Evolutionary conservation across 2,113 vertebrate genomes (phyloP), one percentile per base, ranked within the genome.

Genomic region (Cervus canadensis): DNA sequence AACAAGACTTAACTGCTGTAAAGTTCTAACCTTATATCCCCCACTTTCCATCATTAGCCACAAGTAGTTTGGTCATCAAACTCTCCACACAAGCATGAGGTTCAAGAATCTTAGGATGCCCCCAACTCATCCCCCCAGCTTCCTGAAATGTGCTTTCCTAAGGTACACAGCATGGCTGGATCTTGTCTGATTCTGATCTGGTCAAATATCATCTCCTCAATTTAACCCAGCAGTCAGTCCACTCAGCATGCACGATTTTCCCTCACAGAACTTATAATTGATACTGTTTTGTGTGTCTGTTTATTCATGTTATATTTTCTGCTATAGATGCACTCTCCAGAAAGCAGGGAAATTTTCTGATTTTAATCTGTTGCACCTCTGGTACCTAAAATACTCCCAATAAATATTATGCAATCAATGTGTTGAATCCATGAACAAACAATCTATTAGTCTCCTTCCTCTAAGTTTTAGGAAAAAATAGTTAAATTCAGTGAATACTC

Each of bases 61-160:
- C 2, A n/a, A 30, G 8, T 12, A 56, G 0, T 15, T 13, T 56
- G 25, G 21, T 6, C 15, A 60, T 56, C 40, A 93, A 10, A 76
- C 74, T 89, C 71, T 89, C 15, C 43, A 79, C 33, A 30, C 12
- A 81, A 25, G 40, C n/a, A 48, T 0, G 4, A 50, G 13, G 5
- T 15, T 82, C 25, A 81, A 14, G 19, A 78, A 84, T 84, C 16
- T 36, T 19, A 81, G 11, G 36, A 30, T 7, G 1, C 4, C 3
- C 10, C 1, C 2, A 5, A 12, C 17, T 21, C 7, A 11, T 2
- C 2, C 23, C 0, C 26, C 2, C 4, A 87, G 19, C 12, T 50
- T 89, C 9, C 36, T 48, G 17, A 10, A 48, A 84, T 10, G 15
- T 62, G 15, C 21, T 56, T 43, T 13, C 21, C 16, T 74, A 59